Evolutionary conservation across 1,140 invertebrate genomes (phyloP).

Genomic region (Drosophila nebulosa): DNA sequence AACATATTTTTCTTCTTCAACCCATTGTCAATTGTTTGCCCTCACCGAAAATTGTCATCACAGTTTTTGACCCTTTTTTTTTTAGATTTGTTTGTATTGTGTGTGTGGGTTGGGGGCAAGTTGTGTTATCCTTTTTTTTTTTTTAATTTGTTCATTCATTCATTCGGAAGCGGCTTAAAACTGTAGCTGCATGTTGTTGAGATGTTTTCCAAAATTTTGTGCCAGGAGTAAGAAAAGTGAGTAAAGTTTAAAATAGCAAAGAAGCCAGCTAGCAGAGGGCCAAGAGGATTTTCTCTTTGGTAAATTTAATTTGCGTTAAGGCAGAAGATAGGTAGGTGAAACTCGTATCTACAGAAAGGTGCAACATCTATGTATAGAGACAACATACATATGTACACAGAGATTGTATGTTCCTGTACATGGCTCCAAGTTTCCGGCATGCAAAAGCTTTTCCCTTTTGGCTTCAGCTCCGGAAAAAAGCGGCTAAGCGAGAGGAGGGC

Average conservation of each 20-base stretch:
- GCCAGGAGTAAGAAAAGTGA: not conserved
- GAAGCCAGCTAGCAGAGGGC: not conserved
- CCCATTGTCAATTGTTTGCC: conserved; percentile 23
- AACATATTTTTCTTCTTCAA: not conserved
- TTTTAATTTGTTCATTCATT: not conserved
- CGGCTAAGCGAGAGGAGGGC: not conserved
- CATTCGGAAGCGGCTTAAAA: conserved; percentile 33
- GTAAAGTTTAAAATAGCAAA: not conserved
- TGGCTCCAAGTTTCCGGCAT: not conserved
- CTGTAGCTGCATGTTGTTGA: conserved; percentile 28
- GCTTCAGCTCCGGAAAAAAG: not conserved
- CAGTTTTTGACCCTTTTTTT: conserved; percentile 4
- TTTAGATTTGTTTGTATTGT: not conserved
- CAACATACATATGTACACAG: not conserved
- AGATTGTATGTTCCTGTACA: not conserved
- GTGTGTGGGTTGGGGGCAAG: not conserved
- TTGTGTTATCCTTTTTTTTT: conserved; percentile 1
- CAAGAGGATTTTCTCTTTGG: not conserved
- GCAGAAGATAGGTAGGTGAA: not conserved
- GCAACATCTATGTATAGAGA: not conserved
- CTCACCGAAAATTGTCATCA: conserved; percentile 23
- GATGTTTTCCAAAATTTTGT: conserved; percentile 17
- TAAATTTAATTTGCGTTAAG: not conserved
- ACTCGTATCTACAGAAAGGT: not conserved
- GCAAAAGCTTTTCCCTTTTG: not conserved